Conservation (phyloP, 2,113 vertebrate genomes). For the Takifugu flavidus region DNA sequence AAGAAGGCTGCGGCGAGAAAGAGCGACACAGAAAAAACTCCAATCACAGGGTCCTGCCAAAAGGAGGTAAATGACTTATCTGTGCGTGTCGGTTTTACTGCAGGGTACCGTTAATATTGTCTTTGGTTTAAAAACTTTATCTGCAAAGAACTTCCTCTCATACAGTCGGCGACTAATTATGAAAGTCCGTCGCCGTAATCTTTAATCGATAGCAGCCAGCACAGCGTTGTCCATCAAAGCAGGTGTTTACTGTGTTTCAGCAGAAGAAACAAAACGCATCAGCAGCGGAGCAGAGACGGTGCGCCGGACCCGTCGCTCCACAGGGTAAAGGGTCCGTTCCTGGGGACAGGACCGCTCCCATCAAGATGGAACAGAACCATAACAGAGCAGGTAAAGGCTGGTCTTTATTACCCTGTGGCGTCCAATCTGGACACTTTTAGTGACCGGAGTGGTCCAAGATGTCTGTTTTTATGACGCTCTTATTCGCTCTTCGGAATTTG, state of each 20-base stretch:
- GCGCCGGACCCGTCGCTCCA: conserved; percentile 40
- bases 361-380: conserved; percentile 33
- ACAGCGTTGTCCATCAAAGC: conserved; percentile 9
- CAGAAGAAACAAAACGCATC: conserved; percentile 67
- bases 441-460: too few relatives aligned
- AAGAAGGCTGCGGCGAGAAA: conserved; percentile 61
- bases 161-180: conserved; percentile 19
- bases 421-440: too few relatives aligned
- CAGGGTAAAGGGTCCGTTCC: conserved; percentile 36
- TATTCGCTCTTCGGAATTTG: conserved; percentile 32
- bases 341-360: conserved; percentile 51
- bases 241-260: conserved; percentile 48
- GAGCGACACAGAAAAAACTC: conserved; percentile 49
- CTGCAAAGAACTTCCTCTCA: neutral
- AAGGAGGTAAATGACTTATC: conserved; percentile 68
- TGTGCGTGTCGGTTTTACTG: too few relatives aligned
- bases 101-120: neutral
- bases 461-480: too few relatives aligned
- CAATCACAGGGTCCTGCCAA: conserved; percentile 39
- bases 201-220: conserved; percentile 47
- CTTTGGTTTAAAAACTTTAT: neutral
- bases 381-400: conserved; percentile 59
- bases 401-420: too few relatives aligned
- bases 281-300: conserved; percentile 46
- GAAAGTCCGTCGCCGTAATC: conserved; percentile 19